These are phyloP conservation scores for Brevipalpus yothersi DNA, from an alignment of 1,140 invertebrate species.

Conservation along the genomic window DNA sequence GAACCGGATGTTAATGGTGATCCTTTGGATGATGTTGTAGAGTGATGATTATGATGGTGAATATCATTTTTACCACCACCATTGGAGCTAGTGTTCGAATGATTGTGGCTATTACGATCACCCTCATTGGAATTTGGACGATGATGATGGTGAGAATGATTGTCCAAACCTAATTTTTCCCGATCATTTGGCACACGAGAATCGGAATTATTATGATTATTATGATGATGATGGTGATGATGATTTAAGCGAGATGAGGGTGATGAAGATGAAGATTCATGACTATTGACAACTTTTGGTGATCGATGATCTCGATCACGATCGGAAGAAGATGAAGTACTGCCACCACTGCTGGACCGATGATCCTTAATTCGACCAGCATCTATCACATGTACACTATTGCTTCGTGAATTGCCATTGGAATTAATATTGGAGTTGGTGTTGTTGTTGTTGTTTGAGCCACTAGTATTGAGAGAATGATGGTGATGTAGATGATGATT, in stretches of 20 bases:
- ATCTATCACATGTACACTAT: neutral
- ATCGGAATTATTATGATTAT: too few species aligned
- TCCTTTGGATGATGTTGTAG: neutral
- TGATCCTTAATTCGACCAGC: neutral
- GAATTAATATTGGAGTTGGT: neutral
- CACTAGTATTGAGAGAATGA: too few species aligned
- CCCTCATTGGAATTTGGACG: too few species aligned
- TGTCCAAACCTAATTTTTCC: too few species aligned
- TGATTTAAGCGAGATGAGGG: too few species aligned
- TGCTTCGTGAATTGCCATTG: neutral
- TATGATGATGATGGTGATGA: too few species aligned
- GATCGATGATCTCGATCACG: neutral
- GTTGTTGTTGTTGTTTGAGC: neutral
- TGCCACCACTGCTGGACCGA: neutral
- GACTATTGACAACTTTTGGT: neutral
- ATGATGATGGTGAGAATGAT: too few species aligned
- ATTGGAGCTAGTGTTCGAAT: too few species aligned
- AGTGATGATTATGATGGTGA: neutral
- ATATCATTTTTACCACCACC: neutral
- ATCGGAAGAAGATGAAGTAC: neutral
- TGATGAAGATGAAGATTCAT: too few species aligned
- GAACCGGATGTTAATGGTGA: neutral
- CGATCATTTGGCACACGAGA: too few species aligned
- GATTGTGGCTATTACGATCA: too few species aligned
- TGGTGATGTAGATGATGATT: too few species aligned